A percentile compares a stretch with the other conserved stretches of the same genome.
phyloP scores from a whole-genome alignment of 2,113 vertebrate species.

The Capra hircus region DNA sequence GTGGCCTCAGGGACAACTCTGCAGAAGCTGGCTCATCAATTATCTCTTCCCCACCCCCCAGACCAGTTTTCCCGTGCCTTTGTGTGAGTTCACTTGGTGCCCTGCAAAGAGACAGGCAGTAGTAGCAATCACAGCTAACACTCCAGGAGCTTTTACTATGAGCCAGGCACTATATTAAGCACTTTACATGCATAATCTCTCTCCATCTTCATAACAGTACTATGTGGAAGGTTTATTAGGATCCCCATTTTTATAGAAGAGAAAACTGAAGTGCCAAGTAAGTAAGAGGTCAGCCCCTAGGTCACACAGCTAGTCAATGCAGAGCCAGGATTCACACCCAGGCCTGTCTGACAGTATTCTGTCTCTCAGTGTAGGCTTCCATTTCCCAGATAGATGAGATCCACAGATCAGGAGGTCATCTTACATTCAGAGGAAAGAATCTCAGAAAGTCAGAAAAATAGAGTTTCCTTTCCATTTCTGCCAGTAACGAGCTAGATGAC shows the following conservation, averaged over 20 bases:
- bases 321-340: not conserved
- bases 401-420: not conserved
- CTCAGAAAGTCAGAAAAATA: constrained; percentile 3
- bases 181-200: constrained; percentile 43
- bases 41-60: constrained; percentile 21
- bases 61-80: constrained; percentile 64
- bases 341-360: not conserved
- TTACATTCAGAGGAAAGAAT: not conserved
- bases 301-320: not conserved
- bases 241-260: constrained; percentile 33
- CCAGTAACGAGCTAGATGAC: constrained; percentile 8
- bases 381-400: not conserved
- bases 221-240: not conserved
- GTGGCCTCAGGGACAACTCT: constrained; percentile 23
- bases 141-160: constrained; percentile 50
- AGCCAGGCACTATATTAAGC: constrained; percentile 44
- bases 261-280: not conserved
- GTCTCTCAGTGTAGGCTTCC: not conserved
- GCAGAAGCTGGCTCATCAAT: constrained; percentile 45
- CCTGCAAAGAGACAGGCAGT: constrained; percentile 51
- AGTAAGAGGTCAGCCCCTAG: not conserved
- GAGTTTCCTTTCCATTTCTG: constrained; percentile 32
- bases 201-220: not conserved
- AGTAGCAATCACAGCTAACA: constrained; percentile 53
- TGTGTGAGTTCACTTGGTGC: constrained; percentile 41